A percentile compares a stretch with the other conserved stretches of the same genome.
phyloP scores from a whole-genome alignment of 2,113 vertebrate species.

The Nyctereutes procyonoides region DNA sequence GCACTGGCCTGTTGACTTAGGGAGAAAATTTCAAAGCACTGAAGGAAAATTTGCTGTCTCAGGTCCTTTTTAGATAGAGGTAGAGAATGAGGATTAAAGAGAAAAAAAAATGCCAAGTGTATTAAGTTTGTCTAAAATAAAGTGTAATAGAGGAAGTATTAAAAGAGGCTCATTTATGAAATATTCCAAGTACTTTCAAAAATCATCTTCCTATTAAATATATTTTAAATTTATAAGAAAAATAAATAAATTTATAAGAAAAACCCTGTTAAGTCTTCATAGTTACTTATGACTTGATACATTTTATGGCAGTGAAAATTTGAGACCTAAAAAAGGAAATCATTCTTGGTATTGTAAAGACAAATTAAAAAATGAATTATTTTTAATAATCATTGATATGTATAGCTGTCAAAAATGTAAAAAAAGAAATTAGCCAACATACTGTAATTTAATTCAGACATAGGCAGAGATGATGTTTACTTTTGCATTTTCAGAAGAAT shows the following conservation, averaged over 20 bases:
- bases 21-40: constrained; percentile 9
- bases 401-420: constrained; percentile 5
- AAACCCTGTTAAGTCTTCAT: constrained; percentile 1
- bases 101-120: neutral
- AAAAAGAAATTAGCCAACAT: neutral
- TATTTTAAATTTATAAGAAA: constrained; percentile 55
- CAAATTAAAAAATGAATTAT: constrained; percentile 1
- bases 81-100: neutral
- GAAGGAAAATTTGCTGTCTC: constrained; percentile 2
- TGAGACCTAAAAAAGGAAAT: constrained; percentile 43
- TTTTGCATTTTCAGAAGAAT: constrained; percentile 49
- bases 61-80: neutral
- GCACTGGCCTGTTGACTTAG: neutral
- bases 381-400: constrained; percentile 50
- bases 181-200: constrained; percentile 36
- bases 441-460: constrained; percentile 60
- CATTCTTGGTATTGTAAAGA: constrained; percentile 53
- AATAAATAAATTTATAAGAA: constrained; percentile 36
- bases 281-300: constrained; percentile 3
- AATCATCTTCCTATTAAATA: constrained; percentile 30
- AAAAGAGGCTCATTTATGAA: constrained; percentile 35
- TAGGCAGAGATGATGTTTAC: constrained; percentile 41
- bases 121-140: constrained; percentile 42
- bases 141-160: constrained; percentile 22
- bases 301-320: constrained; percentile 11